Conservation (phyloP, 2,888 invertebrate genomes). For the Philereme vetulata region DNA sequence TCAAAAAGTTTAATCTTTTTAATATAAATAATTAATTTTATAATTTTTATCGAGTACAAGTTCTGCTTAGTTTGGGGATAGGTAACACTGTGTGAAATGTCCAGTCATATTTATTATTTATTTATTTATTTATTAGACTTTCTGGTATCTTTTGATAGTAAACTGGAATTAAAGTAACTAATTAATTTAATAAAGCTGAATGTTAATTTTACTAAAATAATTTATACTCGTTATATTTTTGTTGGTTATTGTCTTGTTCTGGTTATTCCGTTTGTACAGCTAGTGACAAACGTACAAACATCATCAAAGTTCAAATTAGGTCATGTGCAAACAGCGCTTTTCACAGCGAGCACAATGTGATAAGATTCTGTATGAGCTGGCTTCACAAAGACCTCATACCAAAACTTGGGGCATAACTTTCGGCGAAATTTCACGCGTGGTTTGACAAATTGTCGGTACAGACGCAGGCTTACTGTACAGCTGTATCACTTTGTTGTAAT, state of each 20-base stretch:
- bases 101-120: too few species aligned
- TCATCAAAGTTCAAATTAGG: constrained; percentile 27
- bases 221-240: not conserved
- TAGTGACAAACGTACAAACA: constrained; percentile 12
- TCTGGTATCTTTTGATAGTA: too few species aligned
- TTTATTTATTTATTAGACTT: too few species aligned
- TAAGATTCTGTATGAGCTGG: constrained; percentile 26
- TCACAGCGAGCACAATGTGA: constrained; percentile 29
- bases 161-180: too few species aligned
- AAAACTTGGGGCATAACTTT: constrained; percentile 40
- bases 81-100: too few species aligned
- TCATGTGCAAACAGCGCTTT: constrained; percentile 27
- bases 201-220: too few species aligned
- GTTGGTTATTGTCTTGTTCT: not conserved
- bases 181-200: too few species aligned
- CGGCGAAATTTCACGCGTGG: constrained; percentile 41
- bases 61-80: too few species aligned
- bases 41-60: constrained; percentile 58
- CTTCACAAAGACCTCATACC: constrained; percentile 35
- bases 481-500: constrained; percentile 1
- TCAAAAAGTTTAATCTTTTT: constrained; percentile 84
- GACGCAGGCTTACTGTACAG: constrained; percentile 1
- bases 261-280: not conserved
- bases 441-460: constrained; percentile 40
- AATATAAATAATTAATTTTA: constrained; percentile 85